These are phyloP conservation scores for Ammodramus savannarum DNA, from an alignment of 2,113 vertebrate genomes.

Conservation along the genomic window DNA sequence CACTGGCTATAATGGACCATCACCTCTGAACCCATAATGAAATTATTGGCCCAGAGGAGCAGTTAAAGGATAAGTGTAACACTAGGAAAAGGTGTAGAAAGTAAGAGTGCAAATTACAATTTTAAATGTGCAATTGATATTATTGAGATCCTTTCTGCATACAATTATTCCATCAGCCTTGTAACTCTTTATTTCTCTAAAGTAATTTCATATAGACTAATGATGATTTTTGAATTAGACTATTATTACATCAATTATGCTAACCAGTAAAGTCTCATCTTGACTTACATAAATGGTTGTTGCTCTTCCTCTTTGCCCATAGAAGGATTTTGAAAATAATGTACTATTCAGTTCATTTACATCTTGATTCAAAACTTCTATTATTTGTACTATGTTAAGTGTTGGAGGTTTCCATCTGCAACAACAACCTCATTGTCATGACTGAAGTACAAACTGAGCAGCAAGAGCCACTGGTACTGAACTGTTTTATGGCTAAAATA, in stretches of 20 bases:
- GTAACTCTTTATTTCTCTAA: neutral
- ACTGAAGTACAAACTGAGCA: neutral
- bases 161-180: neutral
- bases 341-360: neutral
- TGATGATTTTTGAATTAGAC: neutral
- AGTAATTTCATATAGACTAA: neutral
- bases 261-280: neutral
- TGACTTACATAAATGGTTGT: neutral
- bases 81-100: neutral
- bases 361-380: neutral
- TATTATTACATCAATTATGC: neutral
- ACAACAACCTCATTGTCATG: neutral
- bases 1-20: neutral
- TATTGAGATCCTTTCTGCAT: neutral
- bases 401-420: neutral
- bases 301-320: neutral
- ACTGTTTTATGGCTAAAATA: neutral
- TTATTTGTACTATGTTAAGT: neutral
- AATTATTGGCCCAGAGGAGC: neutral
- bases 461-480: neutral
- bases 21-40: neutral
- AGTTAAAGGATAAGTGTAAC: neutral
- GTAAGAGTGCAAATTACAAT: neutral
- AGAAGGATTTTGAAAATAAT: neutral
- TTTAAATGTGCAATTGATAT: neutral